Evolutionary conservation across 2,113 vertebrate species (phyloP), one percentile per base, ranked within the genome.

Genomic region (Panthera tigris): DNA sequence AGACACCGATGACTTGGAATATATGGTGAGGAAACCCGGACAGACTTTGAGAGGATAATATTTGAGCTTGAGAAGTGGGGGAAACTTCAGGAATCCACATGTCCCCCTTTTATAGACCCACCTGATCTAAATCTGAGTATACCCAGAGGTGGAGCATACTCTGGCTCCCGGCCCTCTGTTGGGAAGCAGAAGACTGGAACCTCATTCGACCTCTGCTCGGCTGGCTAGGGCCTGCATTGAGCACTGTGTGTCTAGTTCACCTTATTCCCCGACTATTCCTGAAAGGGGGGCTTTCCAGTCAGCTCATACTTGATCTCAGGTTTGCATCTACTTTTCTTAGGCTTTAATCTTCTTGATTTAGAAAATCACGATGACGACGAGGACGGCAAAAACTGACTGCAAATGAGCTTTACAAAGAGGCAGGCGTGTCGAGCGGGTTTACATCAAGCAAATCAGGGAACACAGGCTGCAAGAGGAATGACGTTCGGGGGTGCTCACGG

Each of bases 71-170:
- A 39, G 66, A 82, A 83, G 36, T 11, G 8, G 41, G 55, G 12
- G 65, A 21, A 92, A 41, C 15, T 68, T 95, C 3, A 23, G 69
- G 45, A 50, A 78, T 52, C 16, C 10, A 0, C 0, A 31, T 13
- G 5, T 1, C 31, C 21, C 27, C 7, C 3, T 76, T 93, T 39
- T 29, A 18, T 1, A 66, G 31, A 6, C 25, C 31, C 5, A 0
- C 4, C 27, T 29, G 36, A 50, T 50, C 78, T 65, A 29, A 66
- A 69, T 33, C 27, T 45, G 45, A 79, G 45, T 31, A 41, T 14
- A 16, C 1, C 4, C 31, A 1, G 11, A n/a, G 66, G 15, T 16
- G 39, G 18, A 41, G 19, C 2, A 1, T 2, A 5, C 31, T 13
- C 19, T 61, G 63, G 68, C 61, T 90, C 82, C 19, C 8, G 4